Evolutionary conservation across 2,888 invertebrate genomes (phyloP), one percentile per base, ranked within the genome.

Genomic region (Ariolimax columbianus): DNA sequence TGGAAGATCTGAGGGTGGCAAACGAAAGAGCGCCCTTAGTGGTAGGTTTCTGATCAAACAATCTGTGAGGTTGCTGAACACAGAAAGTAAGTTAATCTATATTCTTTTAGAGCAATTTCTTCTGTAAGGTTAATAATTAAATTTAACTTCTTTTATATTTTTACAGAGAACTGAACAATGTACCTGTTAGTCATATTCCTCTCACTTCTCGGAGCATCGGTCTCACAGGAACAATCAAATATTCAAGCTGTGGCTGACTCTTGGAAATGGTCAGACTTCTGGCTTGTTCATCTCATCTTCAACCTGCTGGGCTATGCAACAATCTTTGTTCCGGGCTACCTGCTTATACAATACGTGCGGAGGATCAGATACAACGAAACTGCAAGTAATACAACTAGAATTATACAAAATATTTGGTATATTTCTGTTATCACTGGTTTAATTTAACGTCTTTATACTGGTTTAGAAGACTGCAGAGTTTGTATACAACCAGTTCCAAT

Each of bases 271-370:
- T 88, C 88, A 83, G 93, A 94, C 85, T 91, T 92, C 86, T 97
- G 98, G 98, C 92, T 97, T 33, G 95, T 97, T 89, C 96, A 97
- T 88, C 95, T 98, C 68, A 91, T 96, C 68, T 95, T 97, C 40
- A 98, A 98, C 94, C 95, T 97, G 83, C 95, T 97, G 33, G 98
- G 98, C 26, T 99, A 98, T 94, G 96, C 96, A 4, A 97, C 97
- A n/a, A 95, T 99, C 84, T 95, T 98, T 93, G 94, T 98, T 86
- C 98, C 98, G 0, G 97, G 97, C 77, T 96, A 96, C 92, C 94
- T 98, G 33, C 95, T 98, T 83, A 97, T 97, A 93, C 96, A 96
- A 93, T 98, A 97, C 94, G 95, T 97, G 40, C 95, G 96, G 88
- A 96, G 95, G 92, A 96, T 96, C 80, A 96, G 97, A 36, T 94